Conservation (phyloP, 1,140 invertebrate species). For the Neotoxoptera formosana region DNA sequence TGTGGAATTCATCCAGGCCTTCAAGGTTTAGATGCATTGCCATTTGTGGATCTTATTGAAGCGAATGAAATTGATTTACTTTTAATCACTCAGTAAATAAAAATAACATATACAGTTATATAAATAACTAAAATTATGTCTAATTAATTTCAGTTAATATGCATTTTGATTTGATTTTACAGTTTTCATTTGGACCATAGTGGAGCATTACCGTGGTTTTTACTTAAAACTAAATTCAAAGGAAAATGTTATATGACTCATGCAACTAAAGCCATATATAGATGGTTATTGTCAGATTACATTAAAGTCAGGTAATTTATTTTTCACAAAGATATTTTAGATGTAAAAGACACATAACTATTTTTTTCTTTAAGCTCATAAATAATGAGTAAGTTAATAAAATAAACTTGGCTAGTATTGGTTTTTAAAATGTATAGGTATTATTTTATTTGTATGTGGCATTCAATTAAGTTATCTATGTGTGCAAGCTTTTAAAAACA, state of each 20-base stretch:
- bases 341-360: too few species aligned
- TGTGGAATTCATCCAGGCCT: conserved; percentile 99
- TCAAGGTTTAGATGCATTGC: conserved; percentile 95
- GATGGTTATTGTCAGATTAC: conserved; percentile 98
- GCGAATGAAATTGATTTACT: conserved; percentile 97
- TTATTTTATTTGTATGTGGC: not conserved
- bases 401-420: too few species aligned
- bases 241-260: conserved; percentile 99
- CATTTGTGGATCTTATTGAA: conserved; percentile 97
- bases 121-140: not conserved
- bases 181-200: conserved; percentile 99
- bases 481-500: not conserved
- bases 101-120: not conserved
- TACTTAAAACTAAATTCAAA: conserved; percentile 97
- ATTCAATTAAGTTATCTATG: not conserved
- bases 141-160: not conserved
- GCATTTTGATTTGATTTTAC: conserved; percentile 59
- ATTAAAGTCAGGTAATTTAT: conserved; percentile 89
- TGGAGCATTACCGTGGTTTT: conserved; percentile 97
- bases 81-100: conserved; percentile 90
- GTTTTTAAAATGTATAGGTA: not conserved
- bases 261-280: conserved; percentile 99
- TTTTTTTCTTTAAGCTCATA: too few species aligned
- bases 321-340: not conserved
- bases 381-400: too few species aligned